Conservation (phyloP, 1,140 invertebrate genomes). For the Apis dorsata region DNA sequence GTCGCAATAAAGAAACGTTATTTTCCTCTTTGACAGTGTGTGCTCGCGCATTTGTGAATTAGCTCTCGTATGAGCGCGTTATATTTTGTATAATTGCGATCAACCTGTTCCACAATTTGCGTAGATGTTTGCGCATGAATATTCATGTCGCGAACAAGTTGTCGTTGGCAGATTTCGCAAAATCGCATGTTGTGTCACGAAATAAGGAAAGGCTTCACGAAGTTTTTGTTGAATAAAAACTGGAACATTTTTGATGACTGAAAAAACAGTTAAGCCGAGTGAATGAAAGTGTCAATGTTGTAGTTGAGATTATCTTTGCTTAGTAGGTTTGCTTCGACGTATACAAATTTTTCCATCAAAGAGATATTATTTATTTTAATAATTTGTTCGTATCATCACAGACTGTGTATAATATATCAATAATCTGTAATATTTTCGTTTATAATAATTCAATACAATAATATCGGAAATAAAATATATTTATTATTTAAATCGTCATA, state of each 20-base stretch:
- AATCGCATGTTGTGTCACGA: not conserved
- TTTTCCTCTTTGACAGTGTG: constrained; percentile 2
- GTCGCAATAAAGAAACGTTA: constrained; percentile 12
- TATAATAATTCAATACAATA: too few species aligned
- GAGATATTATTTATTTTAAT: too few species aligned
- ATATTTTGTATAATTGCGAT: not conserved
- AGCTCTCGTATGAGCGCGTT: not conserved
- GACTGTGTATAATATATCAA: too few species aligned
- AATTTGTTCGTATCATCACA: too few species aligned
- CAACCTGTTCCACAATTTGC: not conserved
- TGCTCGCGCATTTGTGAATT: constrained; percentile 9
- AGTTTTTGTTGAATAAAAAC: not conserved
- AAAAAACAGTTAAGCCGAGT: not conserved
- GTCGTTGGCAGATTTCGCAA: not conserved
- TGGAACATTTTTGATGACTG: not conserved
- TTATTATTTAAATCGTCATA: too few species aligned
- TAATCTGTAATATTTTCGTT: too few species aligned
- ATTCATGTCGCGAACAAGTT: constrained; percentile 16
- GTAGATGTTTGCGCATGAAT: not conserved
- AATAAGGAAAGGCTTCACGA: not conserved
- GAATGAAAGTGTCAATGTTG: not conserved
- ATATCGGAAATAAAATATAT: too few species aligned
- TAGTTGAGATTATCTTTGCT: not conserved
- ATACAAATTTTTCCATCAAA: too few species aligned
- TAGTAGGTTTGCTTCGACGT: not conserved